A percentile compares a stretch with the other conserved stretches of the same genome.
Conservation (phyloP, 2,888 invertebrate species). For the Melieria omissa region DNA sequence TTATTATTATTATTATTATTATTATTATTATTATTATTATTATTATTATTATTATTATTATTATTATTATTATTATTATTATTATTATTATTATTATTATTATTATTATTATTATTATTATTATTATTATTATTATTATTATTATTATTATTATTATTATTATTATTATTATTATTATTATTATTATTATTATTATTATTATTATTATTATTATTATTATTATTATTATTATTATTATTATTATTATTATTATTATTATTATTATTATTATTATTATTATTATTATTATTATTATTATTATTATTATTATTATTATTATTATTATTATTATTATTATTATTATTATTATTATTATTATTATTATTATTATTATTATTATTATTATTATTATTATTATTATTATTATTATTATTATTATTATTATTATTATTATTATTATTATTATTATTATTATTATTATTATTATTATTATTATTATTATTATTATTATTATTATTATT, state of each 20-base stretch:
- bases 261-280: constrained; percentile 4
- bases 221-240: constrained; percentile 4
- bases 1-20: constrained; percentile 4
- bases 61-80: constrained; percentile 4
- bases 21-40: constrained; percentile 4
- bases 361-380: constrained; percentile 4
- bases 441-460: constrained; percentile 4
- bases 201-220: constrained; percentile 4
- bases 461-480: constrained; percentile 4
- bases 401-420: constrained; percentile 2
- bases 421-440: constrained; percentile 2
- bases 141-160: constrained; percentile 4
- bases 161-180: constrained; percentile 4
- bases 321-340: constrained; percentile 4
- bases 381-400: constrained; percentile 4
- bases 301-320: constrained; percentile 4
- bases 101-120: constrained; percentile 4
- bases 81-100: constrained; percentile 4
- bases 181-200: constrained; percentile 4
- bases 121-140: constrained; percentile 4
- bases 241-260: constrained; percentile 4
- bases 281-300: constrained; percentile 4
- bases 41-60: constrained; percentile 4
- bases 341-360: constrained; percentile 4
- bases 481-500: constrained; percentile 4